Conservation (phyloP, 37 sponge, comb jelly and placozoan genomes). For the Theonella swinhoei region DNA sequence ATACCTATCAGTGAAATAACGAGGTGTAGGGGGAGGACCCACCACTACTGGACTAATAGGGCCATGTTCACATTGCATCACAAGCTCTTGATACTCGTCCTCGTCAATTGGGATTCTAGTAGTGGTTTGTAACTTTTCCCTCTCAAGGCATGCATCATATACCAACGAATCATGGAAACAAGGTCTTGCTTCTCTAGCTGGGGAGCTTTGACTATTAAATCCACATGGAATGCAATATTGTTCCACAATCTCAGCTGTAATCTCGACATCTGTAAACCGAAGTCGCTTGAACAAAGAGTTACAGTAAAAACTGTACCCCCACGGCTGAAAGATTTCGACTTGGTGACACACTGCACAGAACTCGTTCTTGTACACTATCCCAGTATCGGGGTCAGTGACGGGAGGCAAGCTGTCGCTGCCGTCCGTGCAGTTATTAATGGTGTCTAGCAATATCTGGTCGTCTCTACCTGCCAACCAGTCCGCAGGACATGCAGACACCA, state of each 20-base stretch:
- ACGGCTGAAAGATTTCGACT: neutral
- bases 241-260: neutral
- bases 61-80: constrained; percentile 15
- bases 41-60: neutral
- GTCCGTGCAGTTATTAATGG: neutral
- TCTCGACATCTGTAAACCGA: neutral
- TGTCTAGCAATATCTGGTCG: neutral
- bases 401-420: constrained; percentile 13
- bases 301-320: neutral
- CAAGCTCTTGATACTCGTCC: neutral
- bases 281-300: neutral
- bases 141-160: neutral
- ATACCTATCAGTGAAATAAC: too few relatives aligned
- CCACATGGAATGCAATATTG: neutral
- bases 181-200: neutral
- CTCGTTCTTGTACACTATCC: constrained; percentile 54
- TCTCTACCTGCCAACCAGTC: constrained; percentile 6
- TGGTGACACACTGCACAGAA: constrained; percentile 53
- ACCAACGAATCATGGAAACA: neutral
- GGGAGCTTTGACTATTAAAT: too few relatives aligned
- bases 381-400: constrained; percentile 27
- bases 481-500: constrained; percentile 22
- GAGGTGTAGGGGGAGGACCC: too few relatives aligned
- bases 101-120: neutral
- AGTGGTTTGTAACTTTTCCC: neutral